Evolutionary conservation across 2,797 vertebrate genomes (phyloP).

Genomic region (Gallinago nigripennis): DNA sequence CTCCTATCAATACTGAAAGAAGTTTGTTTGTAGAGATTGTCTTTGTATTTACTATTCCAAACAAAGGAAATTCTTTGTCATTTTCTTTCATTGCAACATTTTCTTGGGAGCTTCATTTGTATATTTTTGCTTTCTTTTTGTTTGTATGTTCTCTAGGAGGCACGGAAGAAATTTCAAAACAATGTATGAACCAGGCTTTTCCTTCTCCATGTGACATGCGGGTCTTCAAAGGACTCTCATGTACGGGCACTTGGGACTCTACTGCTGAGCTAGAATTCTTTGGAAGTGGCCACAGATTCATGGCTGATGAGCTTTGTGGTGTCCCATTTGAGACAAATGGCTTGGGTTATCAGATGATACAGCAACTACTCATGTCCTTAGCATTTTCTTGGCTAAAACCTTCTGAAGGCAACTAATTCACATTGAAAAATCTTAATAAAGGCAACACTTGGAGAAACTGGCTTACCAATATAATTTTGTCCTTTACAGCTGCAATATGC

Average conservation of each 20-base stretch:
- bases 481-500: neutral
- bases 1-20: neutral
- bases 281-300: neutral
- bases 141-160: slow-evolving; percentile 4
- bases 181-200: neutral
- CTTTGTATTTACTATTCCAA: slow-evolving; percentile 32
- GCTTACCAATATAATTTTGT: neutral
- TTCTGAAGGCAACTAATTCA: neutral
- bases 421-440: neutral
- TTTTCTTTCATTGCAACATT: slow-evolving; percentile 13
- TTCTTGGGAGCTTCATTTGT: slow-evolving; percentile 38
- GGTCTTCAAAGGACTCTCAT: neutral
- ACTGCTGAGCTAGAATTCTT: neutral
- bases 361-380: neutral
- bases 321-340: neutral
- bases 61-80: slow-evolving; percentile 30
- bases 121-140: slow-evolving; percentile 40
- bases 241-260: neutral
- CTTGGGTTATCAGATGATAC: neutral
- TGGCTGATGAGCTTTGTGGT: neutral
- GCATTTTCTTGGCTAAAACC: neutral
- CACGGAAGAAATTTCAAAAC: neutral
- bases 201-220: neutral
- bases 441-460: neutral
- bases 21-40: slow-evolving; percentile 47